Base-by-base conservation (phyloP, 2,888 invertebrate species). In the Sturmia bella region DNA sequence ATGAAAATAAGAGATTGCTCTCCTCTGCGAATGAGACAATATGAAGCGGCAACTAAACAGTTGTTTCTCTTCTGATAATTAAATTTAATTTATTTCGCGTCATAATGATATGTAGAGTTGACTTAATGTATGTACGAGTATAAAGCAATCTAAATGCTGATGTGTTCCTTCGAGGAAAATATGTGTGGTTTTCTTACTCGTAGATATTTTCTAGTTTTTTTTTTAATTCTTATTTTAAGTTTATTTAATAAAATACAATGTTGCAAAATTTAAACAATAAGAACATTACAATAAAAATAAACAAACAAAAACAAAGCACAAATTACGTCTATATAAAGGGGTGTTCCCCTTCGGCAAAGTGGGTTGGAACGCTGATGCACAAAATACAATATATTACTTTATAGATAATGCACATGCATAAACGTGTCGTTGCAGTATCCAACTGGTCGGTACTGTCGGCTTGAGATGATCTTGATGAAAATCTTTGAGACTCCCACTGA, bases 281-380 rank as follows among this genome's bases (percentile, higher is more conserved):
- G 32, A 72, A 50, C n/a, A 32, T 50, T 61, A 48, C 15, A 52
- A 59, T 52, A 68, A 66, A 52, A 70, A 57, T 48, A 41, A 64
- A 11, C 15, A 13, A 50, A 70, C 48, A 70, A 57, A 50, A 73
- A 13, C 39, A 7, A 50, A 70, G 48, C 41, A 61, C 69, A 27
- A 41, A 41, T 19, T 50, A 61, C 39, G 9, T 73, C 64, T 41
- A 32, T 50, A 21, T 57, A 64, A 70, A 66, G 80, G 61, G 80
- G 80, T 80, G 80, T 80, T 72, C 45, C 59, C 80, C 80, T 72
- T 66, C 66, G 54, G 80, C 70, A 76, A 68, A 66, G 76, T 70
- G 70, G 75, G 54, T 54, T 72, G 68, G 50, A 63, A 32, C 61
- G 48, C 48, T 27, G 3, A 19, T 57, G 21, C 15, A 50, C 39